Evolutionary conservation across 2,888 invertebrate genomes (phyloP).

Genomic region (Platerodrilus igneus): DNA sequence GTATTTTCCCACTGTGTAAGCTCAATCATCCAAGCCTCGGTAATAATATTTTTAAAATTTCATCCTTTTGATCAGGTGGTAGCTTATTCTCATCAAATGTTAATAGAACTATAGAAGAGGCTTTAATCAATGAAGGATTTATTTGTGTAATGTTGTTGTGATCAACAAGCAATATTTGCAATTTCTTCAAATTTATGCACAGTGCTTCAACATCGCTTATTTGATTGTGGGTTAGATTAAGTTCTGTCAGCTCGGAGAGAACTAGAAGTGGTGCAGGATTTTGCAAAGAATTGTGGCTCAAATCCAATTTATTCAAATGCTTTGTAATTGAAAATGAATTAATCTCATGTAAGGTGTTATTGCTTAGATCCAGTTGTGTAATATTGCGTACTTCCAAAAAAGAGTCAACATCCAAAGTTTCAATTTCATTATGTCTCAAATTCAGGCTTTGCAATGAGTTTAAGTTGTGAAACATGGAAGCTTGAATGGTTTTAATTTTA

Average conservation of each 20-base stretch:
- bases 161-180: not conserved
- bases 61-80: not conserved
- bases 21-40: too few relatives aligned
- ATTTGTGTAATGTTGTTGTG: conserved; percentile 5
- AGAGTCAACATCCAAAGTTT: not conserved
- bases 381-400: conserved; percentile 8
- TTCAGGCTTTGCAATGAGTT: conserved; percentile 2
- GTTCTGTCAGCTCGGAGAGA: not conserved
- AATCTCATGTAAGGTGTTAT: conserved; percentile 5
- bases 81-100: conserved; percentile 10
- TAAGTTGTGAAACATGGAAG: conserved; percentile 1
- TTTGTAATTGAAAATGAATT: not conserved
- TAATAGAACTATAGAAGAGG: not conserved
- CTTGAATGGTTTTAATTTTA: conserved; percentile 43
- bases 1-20: too few relatives aligned
- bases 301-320: not conserved
- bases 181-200: not conserved
- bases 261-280: not conserved
- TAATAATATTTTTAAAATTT: too few relatives aligned
- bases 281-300: conserved; percentile 1
- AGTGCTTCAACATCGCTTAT: conserved; percentile 3
- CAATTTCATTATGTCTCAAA: conserved; percentile 3
- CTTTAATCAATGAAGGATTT: not conserved
- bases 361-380: conserved; percentile 2
- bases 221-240: conserved; percentile 3